Evolutionary conservation across 1,140 invertebrate genomes (phyloP).

Genomic region (Hyles vespertilio): DNA sequence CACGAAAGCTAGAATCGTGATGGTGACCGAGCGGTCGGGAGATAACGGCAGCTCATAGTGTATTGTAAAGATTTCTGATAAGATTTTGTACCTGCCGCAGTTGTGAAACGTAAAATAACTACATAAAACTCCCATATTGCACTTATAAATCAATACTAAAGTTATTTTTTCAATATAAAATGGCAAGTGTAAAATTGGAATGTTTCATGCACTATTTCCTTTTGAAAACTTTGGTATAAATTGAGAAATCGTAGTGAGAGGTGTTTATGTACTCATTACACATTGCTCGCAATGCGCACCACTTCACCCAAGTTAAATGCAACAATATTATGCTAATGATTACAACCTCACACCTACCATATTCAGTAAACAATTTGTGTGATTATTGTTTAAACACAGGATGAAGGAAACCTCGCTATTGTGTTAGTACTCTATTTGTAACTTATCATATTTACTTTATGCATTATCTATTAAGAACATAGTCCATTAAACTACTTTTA

Average conservation of each 20-base stretch:
- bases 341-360: no score
- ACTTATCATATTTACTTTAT: no score
- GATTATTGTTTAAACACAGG: no score
- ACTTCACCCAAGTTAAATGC: not conserved
- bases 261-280: constrained; percentile 31
- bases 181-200: constrained; percentile 12
- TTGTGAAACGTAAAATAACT: constrained; percentile 6
- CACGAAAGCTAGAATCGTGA: constrained; percentile 54
- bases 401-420: no score
- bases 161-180: constrained; percentile 1
- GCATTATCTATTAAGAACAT: no score
- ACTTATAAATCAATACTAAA: not conserved
- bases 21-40: constrained; percentile 42
- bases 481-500: no score
- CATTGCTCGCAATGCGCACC: constrained; percentile 26
- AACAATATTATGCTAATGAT: no score
- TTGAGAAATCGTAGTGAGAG: constrained; percentile 55
- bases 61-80: constrained; percentile 68
- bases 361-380: no score
- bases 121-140: constrained; percentile 1
- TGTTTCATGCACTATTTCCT: constrained; percentile 48
- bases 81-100: constrained; percentile 39
- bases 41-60: constrained; percentile 65
- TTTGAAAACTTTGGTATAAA: constrained; percentile 49
- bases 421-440: no score